Base-by-base conservation (phyloP, 1,140 invertebrate species). In the Ceratina japonica region DNA sequence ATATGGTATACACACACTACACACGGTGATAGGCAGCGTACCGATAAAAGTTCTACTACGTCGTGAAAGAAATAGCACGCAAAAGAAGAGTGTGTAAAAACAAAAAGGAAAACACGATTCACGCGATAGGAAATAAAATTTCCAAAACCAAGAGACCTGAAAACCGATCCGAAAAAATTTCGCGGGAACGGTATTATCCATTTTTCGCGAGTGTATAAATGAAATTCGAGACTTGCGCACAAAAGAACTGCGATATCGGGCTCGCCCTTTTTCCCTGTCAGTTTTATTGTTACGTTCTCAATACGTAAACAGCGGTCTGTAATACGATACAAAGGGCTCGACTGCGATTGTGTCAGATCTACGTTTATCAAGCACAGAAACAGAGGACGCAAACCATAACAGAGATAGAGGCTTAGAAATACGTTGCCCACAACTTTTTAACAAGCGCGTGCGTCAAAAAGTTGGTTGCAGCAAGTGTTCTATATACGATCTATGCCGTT, bases 11-110 rank as follows among this genome's bases (percentile, higher is more conserved):
- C 13, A 27, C 10, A 52, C 72, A 15, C 22, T 56, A 27, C 13
- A 27, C 10, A 52, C 72, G 24, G 8, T 44, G 37, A 44, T 44
- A 44, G 3, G 3, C 61, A 20, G 27, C 51, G 62, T 75, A 72
- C 70, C 83, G 83, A 72, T 83, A 52, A 83, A 84, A 83, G 3
- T 80, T 76, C 73, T 62, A 63, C 75, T 20, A 56, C 27, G 22
- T 2, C 0, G 8, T 2, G 13, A 24, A 27, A 1, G 5, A 44
- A 37, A 76, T 61, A 49, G 58, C 24, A 52, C 52, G 13, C 4
- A 13, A 61, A 12, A 61, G 49, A 66, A 65, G 56, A 58, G 0
- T 56, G 44, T 15, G 8, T n/a, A n/a, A 12, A 44, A n/a, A 15
- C 10, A 31, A 49, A 49, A 20, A 63, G 16, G 20, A 10, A 22